Evolutionary conservation across 1,140 invertebrate genomes (phyloP).

Genomic region (Euglossa dilemma): DNA sequence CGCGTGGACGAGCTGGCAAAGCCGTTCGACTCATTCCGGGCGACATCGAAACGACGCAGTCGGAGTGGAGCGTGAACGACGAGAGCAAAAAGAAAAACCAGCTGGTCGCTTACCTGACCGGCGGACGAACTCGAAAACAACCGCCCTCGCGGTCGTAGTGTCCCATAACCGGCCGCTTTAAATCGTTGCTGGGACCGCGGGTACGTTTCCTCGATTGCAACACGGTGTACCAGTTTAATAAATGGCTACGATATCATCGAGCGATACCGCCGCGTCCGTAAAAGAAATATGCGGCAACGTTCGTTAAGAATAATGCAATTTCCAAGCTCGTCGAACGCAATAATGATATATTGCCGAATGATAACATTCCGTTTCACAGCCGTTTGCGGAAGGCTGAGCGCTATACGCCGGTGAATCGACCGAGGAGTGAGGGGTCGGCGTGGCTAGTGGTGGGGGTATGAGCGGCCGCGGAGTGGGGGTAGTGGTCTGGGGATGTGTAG

Average conservation of each 20-base stretch:
- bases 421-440: slow-evolving; percentile 6
- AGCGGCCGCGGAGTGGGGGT: too few species aligned
- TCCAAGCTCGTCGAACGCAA: slow-evolving; percentile 66
- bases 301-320: slow-evolving; percentile 76
- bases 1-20: slow-evolving; percentile 1
- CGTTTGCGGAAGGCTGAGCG: slow-evolving; percentile 35
- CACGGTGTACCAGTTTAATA: slow-evolving; percentile 41
- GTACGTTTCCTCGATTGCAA: slow-evolving; percentile 1
- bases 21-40: background rate
- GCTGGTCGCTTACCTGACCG: background rate
- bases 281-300: slow-evolving; percentile 54
- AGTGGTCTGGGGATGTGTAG: background rate
- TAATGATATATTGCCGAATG: slow-evolving; percentile 76
- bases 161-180: slow-evolving; percentile 9
- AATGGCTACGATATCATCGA: slow-evolving; percentile 50
- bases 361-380: slow-evolving; percentile 75
- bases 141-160: slow-evolving; percentile 5
- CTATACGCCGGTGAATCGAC: slow-evolving; percentile 35
- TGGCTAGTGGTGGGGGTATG: background rate
- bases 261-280: background rate
- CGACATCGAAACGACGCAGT: background rate
- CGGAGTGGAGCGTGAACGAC: background rate
- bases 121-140: slow-evolving; percentile 30
- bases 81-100: background rate
- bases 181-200: slow-evolving; percentile 5